phyloP scores from a whole-genome alignment of 2,113 vertebrate genomes.

The Caranx melampygus region DNA sequence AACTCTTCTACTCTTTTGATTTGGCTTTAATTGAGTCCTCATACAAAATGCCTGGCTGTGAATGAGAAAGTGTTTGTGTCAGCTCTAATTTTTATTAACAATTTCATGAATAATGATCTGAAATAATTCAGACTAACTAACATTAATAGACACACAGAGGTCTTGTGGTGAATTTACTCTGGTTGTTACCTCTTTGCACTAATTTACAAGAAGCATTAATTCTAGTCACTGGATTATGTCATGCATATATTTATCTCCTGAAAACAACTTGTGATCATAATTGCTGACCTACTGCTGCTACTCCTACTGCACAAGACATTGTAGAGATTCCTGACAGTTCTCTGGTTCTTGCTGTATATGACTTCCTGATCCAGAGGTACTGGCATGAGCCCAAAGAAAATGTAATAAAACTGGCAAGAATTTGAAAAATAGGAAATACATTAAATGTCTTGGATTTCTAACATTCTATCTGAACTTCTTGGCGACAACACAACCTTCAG shows the following conservation, averaged over 20 bases:
- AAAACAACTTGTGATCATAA: not conserved
- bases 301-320: constrained; percentile 9
- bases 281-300: constrained; percentile 2
- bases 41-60: not conserved
- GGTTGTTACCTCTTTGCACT: not conserved
- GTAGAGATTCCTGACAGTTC: constrained; percentile 4
- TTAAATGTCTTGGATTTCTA: constrained; percentile 27
- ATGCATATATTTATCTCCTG: not conserved
- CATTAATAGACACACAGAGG: not conserved
- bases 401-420: constrained; percentile 36
- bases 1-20: not conserved
- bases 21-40: not conserved
- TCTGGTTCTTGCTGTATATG: constrained; percentile 8
- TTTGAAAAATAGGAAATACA: constrained; percentile 64
- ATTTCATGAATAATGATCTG: not conserved
- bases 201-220: not conserved
- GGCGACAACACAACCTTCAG: constrained; percentile 36
- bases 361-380: constrained; percentile 23
- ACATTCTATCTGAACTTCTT: constrained; percentile 12
- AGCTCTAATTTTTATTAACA: not conserved
- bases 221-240: not conserved
- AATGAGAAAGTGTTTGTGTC: too few species aligned
- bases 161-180: not conserved
- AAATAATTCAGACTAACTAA: not conserved
- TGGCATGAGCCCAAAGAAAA: constrained; percentile 60